Evolutionary conservation across 2,113 vertebrate genomes (phyloP), one percentile per base, ranked within the genome.

Genomic region (Sarotherodon lohbergeri): DNA sequence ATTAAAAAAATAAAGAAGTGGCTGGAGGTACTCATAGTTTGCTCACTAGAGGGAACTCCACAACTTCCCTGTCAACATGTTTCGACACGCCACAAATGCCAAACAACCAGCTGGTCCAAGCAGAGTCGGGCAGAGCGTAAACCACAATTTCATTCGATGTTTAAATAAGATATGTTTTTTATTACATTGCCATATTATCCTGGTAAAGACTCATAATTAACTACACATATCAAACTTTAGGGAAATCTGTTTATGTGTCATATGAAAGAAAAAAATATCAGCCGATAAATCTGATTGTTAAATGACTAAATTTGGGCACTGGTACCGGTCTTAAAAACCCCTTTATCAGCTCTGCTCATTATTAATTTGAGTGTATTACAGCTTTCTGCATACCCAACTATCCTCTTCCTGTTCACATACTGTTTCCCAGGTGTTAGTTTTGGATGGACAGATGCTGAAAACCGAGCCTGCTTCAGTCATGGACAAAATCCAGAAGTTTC

Each of bases 401-500:
- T 73, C 32, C n/a, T 46, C 8, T 36, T 82, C 10, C 32, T 61
- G 9, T 50, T 46, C 29, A 92, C 5, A 86, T 41, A 3, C 14
- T 81, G 32, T 85, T 54, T 13, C 71, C 19, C 93, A 99, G 98
- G 96, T 99, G 92, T 96, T 99, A 84, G 98, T 99, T 85, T 94
- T 99, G 94, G 98, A 99, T 11, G 98, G 98, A 56, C 99, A 99
- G 92, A 96, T 98, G 95, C 96, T 99, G 80, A 98, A 98, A 87
- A 97, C 97, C 0, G 98, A 99, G 91, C 98, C 98, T 0, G 98
- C 98, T 86, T 97, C 97, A 85, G 95, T 99, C 92, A 99, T 99
- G 98, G 98, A 99, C 59, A 97, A 97, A 0, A 98, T 99, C 92
- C 98, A 99, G 95, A 99, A 98, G 84, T 99, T 99, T 95, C 97